These are phyloP conservation scores for Cyrtodaria siliqua DNA, from an alignment of 2,888 invertebrate genomes.

Conservation along the genomic window DNA sequence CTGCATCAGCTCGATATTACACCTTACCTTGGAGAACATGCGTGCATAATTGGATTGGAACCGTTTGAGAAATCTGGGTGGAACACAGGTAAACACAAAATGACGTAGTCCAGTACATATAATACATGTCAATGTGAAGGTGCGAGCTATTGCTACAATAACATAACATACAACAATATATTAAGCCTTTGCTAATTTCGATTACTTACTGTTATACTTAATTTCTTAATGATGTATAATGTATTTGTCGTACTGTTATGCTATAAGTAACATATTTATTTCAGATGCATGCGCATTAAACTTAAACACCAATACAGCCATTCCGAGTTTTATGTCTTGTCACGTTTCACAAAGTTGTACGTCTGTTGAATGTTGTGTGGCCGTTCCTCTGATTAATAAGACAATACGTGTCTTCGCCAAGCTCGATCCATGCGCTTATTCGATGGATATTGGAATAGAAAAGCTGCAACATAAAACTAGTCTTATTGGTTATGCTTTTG, in stretches of 20 bases:
- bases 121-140: too few relatives aligned
- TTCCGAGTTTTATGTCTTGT: constrained; percentile 49
- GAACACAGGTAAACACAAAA: too few relatives aligned
- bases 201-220: too few relatives aligned
- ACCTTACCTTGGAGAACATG: neutral
- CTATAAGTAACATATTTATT: too few relatives aligned
- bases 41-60: too few relatives aligned
- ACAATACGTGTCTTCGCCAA: constrained; percentile 17
- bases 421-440: constrained; percentile 30
- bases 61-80: too few relatives aligned
- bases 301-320: constrained; percentile 6
- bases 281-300: constrained; percentile 34
- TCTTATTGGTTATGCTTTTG: constrained; percentile 41
- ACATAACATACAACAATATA: too few relatives aligned
- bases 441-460: constrained; percentile 33
- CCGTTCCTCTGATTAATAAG: constrained; percentile 18
- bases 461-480: constrained; percentile 10
- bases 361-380: constrained; percentile 61
- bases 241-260: too few relatives aligned
- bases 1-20: constrained; percentile 10
- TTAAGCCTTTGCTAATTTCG: too few relatives aligned
- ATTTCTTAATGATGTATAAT: too few relatives aligned
- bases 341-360: constrained; percentile 50
- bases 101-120: too few relatives aligned
- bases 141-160: too few relatives aligned